Percentiles rank a stretch among this genome's conserved stretches.
Conservation (phyloP, 2,888 invertebrate genomes). For the Drosophila nr. perissopoda region DNA sequence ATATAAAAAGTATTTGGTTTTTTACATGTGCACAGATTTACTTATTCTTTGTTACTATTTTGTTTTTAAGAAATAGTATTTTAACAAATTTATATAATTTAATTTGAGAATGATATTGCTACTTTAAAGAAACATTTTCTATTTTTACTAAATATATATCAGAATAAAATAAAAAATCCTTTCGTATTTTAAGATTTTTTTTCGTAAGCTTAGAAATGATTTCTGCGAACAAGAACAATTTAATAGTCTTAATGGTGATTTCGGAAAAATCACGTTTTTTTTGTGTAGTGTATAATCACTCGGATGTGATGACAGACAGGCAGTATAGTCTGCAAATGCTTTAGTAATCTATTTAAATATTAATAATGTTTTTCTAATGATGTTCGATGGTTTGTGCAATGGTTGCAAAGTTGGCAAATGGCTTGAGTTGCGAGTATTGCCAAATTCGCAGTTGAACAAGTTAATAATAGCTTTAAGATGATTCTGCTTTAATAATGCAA, state of each 20-base stretch:
- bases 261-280: neutral
- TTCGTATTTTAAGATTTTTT: neutral
- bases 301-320: neutral
- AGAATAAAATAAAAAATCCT: neutral
- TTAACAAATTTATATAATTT: neutral
- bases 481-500: conserved; percentile 21
- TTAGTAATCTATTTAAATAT: conserved; percentile 83
- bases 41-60: neutral
- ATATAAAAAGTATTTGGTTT: neutral
- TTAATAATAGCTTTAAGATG: neutral
- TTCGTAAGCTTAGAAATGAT: neutral
- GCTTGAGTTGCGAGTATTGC: neutral
- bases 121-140: neutral
- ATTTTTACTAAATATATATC: no score
- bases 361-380: conserved; percentile 77
- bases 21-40: neutral
- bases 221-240: neutral
- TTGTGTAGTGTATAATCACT: neutral
- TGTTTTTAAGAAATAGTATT: neutral
- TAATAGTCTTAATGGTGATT: neutral
- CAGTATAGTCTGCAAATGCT: conserved; percentile 48
- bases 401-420: conserved; percentile 2
- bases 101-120: neutral
- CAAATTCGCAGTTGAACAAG: neutral
- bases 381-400: conserved; percentile 37